Evolutionary conservation across 1,140 invertebrate genomes (phyloP).

Genomic region (Nasonia vitripennis): DNA sequence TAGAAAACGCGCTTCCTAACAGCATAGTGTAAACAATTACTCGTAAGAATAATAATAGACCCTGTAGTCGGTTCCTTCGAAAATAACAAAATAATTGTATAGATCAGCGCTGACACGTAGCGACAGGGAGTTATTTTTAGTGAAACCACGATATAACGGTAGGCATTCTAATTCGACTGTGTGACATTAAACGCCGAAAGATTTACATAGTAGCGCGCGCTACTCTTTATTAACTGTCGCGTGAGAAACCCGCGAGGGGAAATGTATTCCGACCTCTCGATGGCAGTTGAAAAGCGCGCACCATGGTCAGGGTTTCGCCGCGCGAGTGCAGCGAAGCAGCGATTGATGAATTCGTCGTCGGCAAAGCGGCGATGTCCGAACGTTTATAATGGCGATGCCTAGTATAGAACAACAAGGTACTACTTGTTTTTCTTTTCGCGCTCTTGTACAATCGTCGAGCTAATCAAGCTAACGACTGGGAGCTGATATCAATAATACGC

Average conservation of each 20-base stretch:
- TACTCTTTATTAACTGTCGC: slow-evolving; percentile 26
- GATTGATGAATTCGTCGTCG: neutral
- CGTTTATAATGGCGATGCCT: neutral
- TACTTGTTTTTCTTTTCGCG: slow-evolving; percentile 7
- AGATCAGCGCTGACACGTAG: slow-evolving; percentile 36
- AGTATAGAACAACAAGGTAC: neutral
- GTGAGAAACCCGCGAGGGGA: neutral
- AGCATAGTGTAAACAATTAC: too few relatives aligned
- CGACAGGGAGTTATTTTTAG: slow-evolving; percentile 38
- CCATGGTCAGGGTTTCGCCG: neutral
- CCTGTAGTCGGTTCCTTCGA: too few relatives aligned
- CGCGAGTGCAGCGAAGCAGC: neutral
- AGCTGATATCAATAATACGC: neutral
- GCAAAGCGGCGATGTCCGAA: neutral
- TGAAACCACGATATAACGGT: slow-evolving; percentile 28
- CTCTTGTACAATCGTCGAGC: slow-evolving; percentile 6
- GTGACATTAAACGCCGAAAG: slow-evolving; percentile 35
- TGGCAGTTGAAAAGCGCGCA: neutral
- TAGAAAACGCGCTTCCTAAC: neutral
- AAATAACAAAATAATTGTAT: slow-evolving; percentile 17
- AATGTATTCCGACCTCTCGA: slow-evolving; percentile 15
- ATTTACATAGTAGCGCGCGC: slow-evolving; percentile 31
- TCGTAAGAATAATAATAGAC: neutral
- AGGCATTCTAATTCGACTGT: slow-evolving; percentile 39
- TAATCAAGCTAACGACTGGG: slow-evolving; percentile 5